Evolutionary conservation across 2,797 vertebrate genomes (phyloP), one percentile per base, ranked within the genome.

Genomic region (Amphiprion clarkii): DNA sequence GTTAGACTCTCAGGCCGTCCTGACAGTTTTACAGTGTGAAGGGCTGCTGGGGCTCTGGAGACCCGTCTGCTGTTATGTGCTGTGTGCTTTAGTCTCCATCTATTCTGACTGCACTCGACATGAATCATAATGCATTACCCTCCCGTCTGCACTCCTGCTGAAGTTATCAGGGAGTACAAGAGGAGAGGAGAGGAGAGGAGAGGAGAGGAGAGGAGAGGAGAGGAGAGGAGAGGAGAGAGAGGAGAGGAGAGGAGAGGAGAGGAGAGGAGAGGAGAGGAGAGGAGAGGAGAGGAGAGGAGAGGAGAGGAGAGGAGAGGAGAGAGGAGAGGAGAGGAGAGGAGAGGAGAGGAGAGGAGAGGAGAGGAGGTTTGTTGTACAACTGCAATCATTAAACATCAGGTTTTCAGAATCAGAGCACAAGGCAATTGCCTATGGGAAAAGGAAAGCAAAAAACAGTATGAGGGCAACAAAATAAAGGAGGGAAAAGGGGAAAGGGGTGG

Each of bases 101-200:
- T 67, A 63, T 71, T 76, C 84, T 76, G 75, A 59, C 82, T 78
- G 85, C 75, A 86, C 82, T 85, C 79, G 21, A 79, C 84, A 89
- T 89, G 90, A 93, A 93, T 95, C 89, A 91, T 81, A 83, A 71
- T 71, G 85, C 79, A 90, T 93, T 89, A 92, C 86, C 79, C 85
- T 89, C 74, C 78, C 79, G 56, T 89, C 88, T 83, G 74, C 87
- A 85, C 85, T 82, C 29, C 87, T 84, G 83, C 84, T 91, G 79
- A 82, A 87, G 82, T 86, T 89, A 88, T 90, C 83, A 79, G 71
- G 74, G 81, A 86, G 67, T 11, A 27, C 31, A 14, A 0, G 40
- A 85, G 27, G 29, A 42, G 83, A 23, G 23, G 23, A 23, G 23
- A 23, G 23, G 23, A 23, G 23, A 1, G 23, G 23, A 23, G 23